phyloP scores from a whole-genome alignment of 2,113 vertebrate genomes.

The Zootoca vivipara region DNA sequence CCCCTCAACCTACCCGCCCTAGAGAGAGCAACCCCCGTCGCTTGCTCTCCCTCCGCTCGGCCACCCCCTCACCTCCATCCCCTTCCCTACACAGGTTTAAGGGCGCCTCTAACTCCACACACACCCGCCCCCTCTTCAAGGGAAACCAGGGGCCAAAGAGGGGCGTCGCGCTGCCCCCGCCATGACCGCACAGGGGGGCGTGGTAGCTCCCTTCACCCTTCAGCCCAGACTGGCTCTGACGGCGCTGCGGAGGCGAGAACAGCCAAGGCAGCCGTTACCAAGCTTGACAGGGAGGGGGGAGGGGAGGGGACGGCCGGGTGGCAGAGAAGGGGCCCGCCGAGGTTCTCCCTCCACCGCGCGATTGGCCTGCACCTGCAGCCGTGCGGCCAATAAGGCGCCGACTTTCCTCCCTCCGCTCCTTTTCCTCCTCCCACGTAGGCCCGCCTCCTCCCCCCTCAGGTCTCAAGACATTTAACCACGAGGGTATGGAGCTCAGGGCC shows the following conservation, averaged over 20 bases:
- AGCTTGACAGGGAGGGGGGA: background rate
- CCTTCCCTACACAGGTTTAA: background rate
- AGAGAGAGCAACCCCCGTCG: no score
- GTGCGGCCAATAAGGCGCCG: background rate
- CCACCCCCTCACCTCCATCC: slow-evolving; percentile 51
- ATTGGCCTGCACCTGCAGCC: background rate
- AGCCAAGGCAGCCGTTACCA: slow-evolving; percentile 6
- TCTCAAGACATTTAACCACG: background rate
- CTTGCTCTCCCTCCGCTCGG: no score
- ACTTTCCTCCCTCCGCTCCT: background rate
- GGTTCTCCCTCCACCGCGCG: background rate
- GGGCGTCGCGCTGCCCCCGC: background rate
- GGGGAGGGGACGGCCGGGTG: background rate
- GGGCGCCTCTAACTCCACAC: background rate
- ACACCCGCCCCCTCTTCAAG: background rate
- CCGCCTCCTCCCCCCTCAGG: background rate
- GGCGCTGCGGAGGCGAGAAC: background rate
- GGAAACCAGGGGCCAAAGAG: background rate
- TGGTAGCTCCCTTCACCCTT: background rate
- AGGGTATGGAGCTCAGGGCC: background rate
- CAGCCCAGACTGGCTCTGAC: background rate
- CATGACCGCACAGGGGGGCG: background rate
- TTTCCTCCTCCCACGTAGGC: no score
- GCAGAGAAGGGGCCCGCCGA: background rate
- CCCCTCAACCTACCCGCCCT: background rate